These are phyloP conservation scores for Ceyx margarethae DNA, from an alignment of 2,113 vertebrate genomes.

Conservation along the genomic window DNA sequence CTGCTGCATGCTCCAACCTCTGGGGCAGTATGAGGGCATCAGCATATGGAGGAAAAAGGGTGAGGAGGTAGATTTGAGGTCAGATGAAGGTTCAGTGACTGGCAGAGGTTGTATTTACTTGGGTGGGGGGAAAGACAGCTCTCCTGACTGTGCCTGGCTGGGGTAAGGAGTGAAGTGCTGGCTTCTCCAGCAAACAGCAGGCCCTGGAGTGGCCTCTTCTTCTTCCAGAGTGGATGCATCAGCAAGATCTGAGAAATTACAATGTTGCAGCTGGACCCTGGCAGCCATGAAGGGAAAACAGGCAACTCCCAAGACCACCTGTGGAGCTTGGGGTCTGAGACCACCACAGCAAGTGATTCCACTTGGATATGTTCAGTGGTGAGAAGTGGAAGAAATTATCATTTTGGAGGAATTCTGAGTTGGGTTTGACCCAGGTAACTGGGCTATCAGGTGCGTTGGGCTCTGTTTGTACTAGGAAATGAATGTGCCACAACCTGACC, in stretches of 20 bases:
- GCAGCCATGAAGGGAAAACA: neutral
- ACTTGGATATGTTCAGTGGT: neutral
- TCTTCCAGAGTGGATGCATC: neutral
- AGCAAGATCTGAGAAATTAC: constrained; percentile 9
- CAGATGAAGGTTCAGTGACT: neutral
- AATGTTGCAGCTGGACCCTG: neutral
- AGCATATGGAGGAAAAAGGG: neutral
- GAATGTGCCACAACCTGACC: neutral
- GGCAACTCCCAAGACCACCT: neutral
- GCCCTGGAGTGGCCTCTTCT: neutral
- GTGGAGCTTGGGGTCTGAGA: neutral
- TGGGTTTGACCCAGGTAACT: neutral
- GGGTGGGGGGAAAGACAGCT: neutral
- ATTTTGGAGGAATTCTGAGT: neutral
- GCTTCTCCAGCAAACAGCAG: neutral
- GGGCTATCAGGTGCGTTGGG: neutral
- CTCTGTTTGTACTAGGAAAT: neutral
- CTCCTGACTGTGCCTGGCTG: neutral
- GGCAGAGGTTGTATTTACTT: neutral
- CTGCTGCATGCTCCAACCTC: neutral
- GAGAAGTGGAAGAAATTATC: neutral
- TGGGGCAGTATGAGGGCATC: neutral
- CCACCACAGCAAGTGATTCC: neutral
- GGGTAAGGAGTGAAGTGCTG: neutral
- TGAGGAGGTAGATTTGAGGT: neutral